Base-by-base conservation (phyloP, 2,113 vertebrate species). In the Hystrix cristata region DNA sequence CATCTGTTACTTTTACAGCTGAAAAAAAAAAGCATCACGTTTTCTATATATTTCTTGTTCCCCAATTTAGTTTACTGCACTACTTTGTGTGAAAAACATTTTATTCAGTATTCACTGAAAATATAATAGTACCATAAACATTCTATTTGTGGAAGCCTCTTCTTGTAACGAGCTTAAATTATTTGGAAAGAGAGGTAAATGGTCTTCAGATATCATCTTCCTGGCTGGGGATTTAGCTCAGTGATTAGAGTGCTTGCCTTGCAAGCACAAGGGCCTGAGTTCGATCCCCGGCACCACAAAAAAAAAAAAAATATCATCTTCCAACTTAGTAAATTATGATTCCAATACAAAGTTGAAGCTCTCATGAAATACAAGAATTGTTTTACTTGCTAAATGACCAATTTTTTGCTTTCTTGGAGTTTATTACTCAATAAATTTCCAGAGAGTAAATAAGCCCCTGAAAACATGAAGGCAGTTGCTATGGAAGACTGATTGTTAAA, bases 251-350 rank as follows among this genome's bases (percentile, higher is more conserved):
- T 38, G 38, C 38, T 38, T 38, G 38, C 38, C 38, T 38, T 38
- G n/a, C n/a, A n/a, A n/a, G n/a, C n/a, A n/a, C n/a, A n/a, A n/a
- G n/a, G n/a, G n/a, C n/a, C n/a, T n/a, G n/a, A n/a, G n/a, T n/a
- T n/a, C n/a, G n/a, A n/a, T n/a, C n/a, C n/a, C n/a, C n/a, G n/a
- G n/a, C n/a, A n/a, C n/a, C n/a, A n/a, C n/a, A n/a, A n/a, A n/a
- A n/a, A n/a, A n/a, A n/a, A n/a, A n/a, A n/a, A n/a, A n/a, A n/a
- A 10, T 92, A 53, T 46, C 25, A 57, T 91, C 55, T 94, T 93
- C 16, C 8, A 82, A 72, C 90, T 94, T 85, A 67, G 64, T 92
- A 69, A 82, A 67, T 93, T 86, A 87, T 90, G 91, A 72, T 67
- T 83, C 7, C 87, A 93, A 76, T 31, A 59, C 10, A 90, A 95